phyloP scores from a whole-genome alignment of 2,797 vertebrate species.

The Sebastes ruberrimus region DNA sequence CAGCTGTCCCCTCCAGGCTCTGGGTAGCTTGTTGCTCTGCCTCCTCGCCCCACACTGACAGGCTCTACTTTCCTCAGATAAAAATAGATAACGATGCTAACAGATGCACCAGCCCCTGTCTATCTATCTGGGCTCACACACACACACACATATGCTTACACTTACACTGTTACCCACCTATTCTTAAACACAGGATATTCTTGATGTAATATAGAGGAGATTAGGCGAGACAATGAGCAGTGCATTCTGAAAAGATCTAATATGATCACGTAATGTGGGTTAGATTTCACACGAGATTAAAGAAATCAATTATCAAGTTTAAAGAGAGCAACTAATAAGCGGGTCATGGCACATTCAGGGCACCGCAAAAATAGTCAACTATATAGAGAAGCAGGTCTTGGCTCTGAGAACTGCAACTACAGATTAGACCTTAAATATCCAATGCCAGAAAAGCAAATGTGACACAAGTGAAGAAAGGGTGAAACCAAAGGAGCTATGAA shows the following conservation, averaged over 20 bases:
- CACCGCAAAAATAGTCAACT: slow-evolving; percentile 72
- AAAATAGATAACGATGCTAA: slow-evolving; percentile 85
- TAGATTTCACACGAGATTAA: slow-evolving; percentile 27
- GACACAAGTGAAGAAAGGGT: slow-evolving; percentile 6
- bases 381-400: slow-evolving; percentile 60
- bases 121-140: slow-evolving; percentile 56
- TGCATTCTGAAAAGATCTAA: slow-evolving; percentile 6
- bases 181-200: slow-evolving; percentile 55
- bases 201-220: slow-evolving; percentile 36
- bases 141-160: slow-evolving; percentile 11
- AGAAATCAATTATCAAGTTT: slow-evolving; percentile 59
- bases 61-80: slow-evolving; percentile 83
- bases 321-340: slow-evolving; percentile 62
- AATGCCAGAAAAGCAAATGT: background rate
- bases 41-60: slow-evolving; percentile 61
- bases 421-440: slow-evolving; percentile 38
- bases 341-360: slow-evolving; percentile 70
- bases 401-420: slow-evolving; percentile 42
- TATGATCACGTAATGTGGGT: background rate
- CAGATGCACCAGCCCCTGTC: slow-evolving; percentile 82
- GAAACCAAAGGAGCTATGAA: background rate
- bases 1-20: slow-evolving; percentile 73
- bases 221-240: background rate
- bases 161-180: slow-evolving; percentile 33
- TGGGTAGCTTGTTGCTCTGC: slow-evolving; percentile 66